Evolutionary conservation across 92 coral and sea anemone genomes (phyloP).

Genomic region (Ricordea florida): DNA sequence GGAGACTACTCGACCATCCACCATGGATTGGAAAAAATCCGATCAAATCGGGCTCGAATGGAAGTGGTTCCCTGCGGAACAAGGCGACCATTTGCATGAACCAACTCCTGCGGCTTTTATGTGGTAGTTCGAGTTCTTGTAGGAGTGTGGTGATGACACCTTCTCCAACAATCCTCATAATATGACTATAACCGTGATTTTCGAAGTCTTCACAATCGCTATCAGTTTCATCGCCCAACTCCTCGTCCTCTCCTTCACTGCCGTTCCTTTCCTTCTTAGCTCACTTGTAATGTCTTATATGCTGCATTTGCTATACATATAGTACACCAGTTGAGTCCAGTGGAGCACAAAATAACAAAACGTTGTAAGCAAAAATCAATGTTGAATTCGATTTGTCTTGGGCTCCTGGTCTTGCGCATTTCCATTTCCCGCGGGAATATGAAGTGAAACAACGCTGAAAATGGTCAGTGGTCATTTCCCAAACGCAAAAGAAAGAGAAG

Average conservation of each 20-base stretch:
- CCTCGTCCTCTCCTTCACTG: background rate
- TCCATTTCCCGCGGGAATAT: too few species aligned
- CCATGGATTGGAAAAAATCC: constrained; percentile 28
- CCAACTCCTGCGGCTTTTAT: constrained; percentile 13
- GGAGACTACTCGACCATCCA: too few species aligned
- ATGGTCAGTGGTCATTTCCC: too few species aligned
- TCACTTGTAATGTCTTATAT: too few species aligned
- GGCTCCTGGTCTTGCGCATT: too few species aligned
- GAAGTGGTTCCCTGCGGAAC: background rate
- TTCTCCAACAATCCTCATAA: constrained; percentile 24
- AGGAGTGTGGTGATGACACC: constrained; percentile 5
- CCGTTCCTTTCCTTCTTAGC: background rate
- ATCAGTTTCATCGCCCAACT: constrained; percentile 43
- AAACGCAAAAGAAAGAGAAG: too few species aligned
- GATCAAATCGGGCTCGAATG: constrained; percentile 55
- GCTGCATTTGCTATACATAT: too few species aligned
- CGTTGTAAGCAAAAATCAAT: too few species aligned
- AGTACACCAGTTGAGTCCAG: too few species aligned
- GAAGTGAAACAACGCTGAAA: too few species aligned
- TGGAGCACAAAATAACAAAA: too few species aligned
- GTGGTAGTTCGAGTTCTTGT: constrained; percentile 13
- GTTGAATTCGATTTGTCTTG: too few species aligned
- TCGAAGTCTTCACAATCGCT: constrained; percentile 61
- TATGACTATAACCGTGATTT: constrained; percentile 41
- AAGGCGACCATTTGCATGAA: background rate